Evolutionary conservation across 2,113 vertebrate genomes (phyloP).

Genomic region (Fregetta grallaria): DNA sequence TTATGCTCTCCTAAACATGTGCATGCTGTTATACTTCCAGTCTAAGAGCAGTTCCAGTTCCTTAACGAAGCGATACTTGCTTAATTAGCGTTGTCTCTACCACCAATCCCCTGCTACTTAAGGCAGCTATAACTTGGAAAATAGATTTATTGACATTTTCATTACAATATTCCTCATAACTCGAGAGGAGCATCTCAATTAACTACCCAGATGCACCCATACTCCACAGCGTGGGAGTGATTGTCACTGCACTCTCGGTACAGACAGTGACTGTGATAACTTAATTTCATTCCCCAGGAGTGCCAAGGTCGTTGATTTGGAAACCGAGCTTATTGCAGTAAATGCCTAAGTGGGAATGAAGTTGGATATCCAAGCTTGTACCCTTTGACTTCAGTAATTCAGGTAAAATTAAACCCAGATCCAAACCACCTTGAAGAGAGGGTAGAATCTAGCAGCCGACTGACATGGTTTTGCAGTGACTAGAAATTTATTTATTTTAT

Average conservation of each 20-base stretch:
- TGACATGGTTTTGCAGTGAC: neutral
- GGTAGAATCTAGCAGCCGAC: neutral
- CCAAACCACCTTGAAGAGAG: neutral
- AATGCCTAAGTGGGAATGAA: neutral
- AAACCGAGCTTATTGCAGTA: neutral
- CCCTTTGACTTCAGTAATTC: neutral
- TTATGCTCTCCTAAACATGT: neutral
- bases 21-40: neutral
- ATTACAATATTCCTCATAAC: neutral
- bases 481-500: neutral
- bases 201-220: neutral
- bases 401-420: neutral
- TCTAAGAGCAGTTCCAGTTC: neutral
- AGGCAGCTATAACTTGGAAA: neutral
- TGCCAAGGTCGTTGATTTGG: neutral
- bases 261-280: neutral
- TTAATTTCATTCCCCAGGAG: neutral
- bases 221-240: neutral
- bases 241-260: neutral
- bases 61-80: neutral
- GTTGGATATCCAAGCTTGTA: neutral
- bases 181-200: neutral
- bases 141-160: conserved; percentile 11
- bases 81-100: neutral
- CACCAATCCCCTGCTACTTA: neutral